A percentile compares a stretch with the other conserved stretches of the same genome.
Conservation (phyloP, 2,113 vertebrate genomes). For the Silurus asotus region DNA sequence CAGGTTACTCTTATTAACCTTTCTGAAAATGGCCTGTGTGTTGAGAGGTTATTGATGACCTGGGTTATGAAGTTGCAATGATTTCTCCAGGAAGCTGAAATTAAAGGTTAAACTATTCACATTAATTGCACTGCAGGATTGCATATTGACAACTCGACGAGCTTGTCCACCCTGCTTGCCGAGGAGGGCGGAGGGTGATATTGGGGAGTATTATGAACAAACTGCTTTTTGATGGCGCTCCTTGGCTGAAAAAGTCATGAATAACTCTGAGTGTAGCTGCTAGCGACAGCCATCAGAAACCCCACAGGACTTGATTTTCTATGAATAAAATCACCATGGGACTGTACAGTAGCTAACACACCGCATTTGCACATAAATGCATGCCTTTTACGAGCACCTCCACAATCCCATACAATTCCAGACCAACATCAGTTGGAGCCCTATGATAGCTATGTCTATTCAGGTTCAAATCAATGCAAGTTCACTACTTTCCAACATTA, state of each 20-base stretch:
- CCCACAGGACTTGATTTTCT: slow-evolving; percentile 56
- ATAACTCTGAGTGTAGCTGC: slow-evolving; percentile 56
- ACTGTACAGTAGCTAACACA: slow-evolving; percentile 50
- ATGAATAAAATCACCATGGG: slow-evolving; percentile 68
- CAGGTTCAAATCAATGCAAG: slow-evolving; percentile 23
- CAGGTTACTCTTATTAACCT: slow-evolving; percentile 72
- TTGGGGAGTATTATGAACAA: slow-evolving; percentile 58
- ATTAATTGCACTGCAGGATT: slow-evolving; percentile 67
- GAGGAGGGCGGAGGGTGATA: slow-evolving; percentile 42
- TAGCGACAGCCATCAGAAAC: slow-evolving; percentile 52
- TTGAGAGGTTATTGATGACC: slow-evolving; percentile 68
- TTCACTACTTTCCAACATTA: slow-evolving; percentile 41
- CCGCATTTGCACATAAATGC: slow-evolving; percentile 64
- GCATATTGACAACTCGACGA: slow-evolving; percentile 60
- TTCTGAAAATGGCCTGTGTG: slow-evolving; percentile 64
- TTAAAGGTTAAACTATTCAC: slow-evolving; percentile 73
- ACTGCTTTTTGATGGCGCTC: slow-evolving; percentile 54
- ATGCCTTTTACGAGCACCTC: slow-evolving; percentile 46
- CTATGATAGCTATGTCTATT: slow-evolving; percentile 39
- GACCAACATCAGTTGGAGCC: slow-evolving; percentile 39
- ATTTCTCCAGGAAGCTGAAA: slow-evolving; percentile 69
- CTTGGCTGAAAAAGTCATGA: slow-evolving; percentile 58
- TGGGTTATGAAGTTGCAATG: slow-evolving; percentile 67
- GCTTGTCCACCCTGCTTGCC: slow-evolving; percentile 44
- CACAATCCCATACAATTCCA: slow-evolving; percentile 40